Evolutionary conservation across 2,113 vertebrate genomes (phyloP).

Genomic region (Heterochromis multidens): DNA sequence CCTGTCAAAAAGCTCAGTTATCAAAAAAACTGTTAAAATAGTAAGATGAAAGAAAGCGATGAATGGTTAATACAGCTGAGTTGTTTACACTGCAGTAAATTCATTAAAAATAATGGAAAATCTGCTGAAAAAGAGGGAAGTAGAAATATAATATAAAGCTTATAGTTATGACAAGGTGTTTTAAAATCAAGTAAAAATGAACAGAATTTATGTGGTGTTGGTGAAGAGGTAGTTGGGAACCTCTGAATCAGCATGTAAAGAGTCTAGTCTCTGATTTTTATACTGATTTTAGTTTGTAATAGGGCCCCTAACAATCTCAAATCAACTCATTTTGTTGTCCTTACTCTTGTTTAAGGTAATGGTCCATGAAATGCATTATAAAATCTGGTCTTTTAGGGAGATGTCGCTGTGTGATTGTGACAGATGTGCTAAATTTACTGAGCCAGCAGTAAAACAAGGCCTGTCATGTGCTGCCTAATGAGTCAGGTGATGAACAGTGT

Average conservation of each 20-base stretch:
- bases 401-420: neutral
- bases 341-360: neutral
- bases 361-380: neutral
- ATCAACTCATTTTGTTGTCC: neutral
- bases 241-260: no score
- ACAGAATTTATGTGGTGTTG: no score
- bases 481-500: constrained; percentile 37
- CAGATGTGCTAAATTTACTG: neutral
- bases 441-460: neutral
- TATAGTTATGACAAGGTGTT: no score
- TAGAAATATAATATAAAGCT: no score
- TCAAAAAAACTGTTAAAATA: neutral
- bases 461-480: constrained; percentile 41
- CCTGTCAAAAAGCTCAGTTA: neutral
- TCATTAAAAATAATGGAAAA: neutral
- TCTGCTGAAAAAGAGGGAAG: neutral
- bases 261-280: neutral
- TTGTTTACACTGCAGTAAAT: neutral
- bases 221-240: no score
- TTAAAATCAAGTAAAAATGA: no score
- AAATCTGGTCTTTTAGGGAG: neutral
- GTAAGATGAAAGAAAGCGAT: neutral
- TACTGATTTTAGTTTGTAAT: neutral
- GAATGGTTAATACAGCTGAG: neutral
- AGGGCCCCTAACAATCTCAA: neutral